phyloP scores from a whole-genome alignment of 2,888 invertebrate genomes.

The Schizaphis graminum region DNA sequence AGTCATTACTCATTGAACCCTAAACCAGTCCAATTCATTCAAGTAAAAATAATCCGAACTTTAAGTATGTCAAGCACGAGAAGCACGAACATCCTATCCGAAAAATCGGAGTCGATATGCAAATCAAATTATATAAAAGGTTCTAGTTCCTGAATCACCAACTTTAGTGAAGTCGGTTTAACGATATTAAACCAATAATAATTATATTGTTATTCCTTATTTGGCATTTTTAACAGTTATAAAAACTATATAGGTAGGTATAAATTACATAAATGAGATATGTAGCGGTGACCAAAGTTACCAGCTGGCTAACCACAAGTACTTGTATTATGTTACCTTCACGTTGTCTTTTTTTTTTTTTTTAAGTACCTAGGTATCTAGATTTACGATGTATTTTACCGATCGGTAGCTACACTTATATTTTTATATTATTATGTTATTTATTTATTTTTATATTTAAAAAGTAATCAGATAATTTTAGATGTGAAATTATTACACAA shows the following conservation, averaged over 20 bases:
- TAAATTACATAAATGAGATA: background rate
- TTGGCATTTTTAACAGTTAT: background rate
- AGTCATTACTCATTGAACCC: too few species aligned
- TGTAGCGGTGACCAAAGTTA: conserved; percentile 28
- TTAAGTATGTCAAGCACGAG: background rate
- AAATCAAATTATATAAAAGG: conserved; percentile 11
- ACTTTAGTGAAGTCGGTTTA: background rate
- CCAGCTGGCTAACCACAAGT: background rate
- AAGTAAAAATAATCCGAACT: background rate
- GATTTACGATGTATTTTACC: too few species aligned
- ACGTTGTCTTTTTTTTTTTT: background rate
- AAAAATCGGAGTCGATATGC: background rate
- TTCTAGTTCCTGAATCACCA: background rate
- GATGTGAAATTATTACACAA: background rate
- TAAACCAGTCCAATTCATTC: background rate
- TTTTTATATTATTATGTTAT: background rate
- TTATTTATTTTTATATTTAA: conserved; percentile 32
- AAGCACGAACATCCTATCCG: background rate
- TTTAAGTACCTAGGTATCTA: background rate
- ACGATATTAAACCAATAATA: background rate
- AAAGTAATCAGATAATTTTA: background rate
- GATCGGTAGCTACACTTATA: background rate
- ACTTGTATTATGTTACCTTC: background rate
- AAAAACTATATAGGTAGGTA: background rate
- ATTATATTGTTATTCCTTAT: background rate